phyloP scores from a whole-genome alignment of 2,888 invertebrate species.

The Pseudolycoriella hygida region DNA sequence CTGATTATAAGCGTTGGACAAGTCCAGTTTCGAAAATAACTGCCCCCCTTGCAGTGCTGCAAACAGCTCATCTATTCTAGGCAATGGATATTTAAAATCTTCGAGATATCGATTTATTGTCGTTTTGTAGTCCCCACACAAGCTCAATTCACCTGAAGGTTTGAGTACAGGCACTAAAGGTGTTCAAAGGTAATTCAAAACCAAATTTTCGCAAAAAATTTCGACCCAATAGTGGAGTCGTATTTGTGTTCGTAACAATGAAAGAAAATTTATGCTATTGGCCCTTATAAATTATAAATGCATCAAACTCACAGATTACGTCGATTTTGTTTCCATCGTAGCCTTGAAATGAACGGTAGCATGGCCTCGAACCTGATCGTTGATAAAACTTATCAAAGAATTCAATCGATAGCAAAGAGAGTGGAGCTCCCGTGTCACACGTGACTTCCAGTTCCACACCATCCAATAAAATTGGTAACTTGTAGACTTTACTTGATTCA shows the following conservation, averaged over 20 bases:
- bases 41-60: conserved; percentile 8
- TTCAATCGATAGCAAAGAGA: background rate
- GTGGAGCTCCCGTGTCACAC: background rate
- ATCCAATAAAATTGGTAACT: background rate
- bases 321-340: background rate
- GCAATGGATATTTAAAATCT: conserved; percentile 9
- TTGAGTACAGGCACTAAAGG: conserved; percentile 9
- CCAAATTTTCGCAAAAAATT: background rate
- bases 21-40: conserved; percentile 9
- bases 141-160: conserved; percentile 8
- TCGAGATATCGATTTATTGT: conserved; percentile 9
- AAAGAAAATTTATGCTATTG: background rate
- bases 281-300: background rate
- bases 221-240: background rate
- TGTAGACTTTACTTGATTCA: no score
- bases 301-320: background rate
- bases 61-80: conserved; percentile 9
- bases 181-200: conserved; percentile 3
- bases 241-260: background rate
- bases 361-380: background rate
- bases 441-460: background rate
- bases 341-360: background rate
- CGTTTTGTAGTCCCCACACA: conserved; percentile 10
- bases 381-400: background rate
- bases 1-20: conserved; percentile 8